Evolutionary conservation across 2,797 vertebrate species (phyloP).

Genomic region (Neopelma chrysocephalum): DNA sequence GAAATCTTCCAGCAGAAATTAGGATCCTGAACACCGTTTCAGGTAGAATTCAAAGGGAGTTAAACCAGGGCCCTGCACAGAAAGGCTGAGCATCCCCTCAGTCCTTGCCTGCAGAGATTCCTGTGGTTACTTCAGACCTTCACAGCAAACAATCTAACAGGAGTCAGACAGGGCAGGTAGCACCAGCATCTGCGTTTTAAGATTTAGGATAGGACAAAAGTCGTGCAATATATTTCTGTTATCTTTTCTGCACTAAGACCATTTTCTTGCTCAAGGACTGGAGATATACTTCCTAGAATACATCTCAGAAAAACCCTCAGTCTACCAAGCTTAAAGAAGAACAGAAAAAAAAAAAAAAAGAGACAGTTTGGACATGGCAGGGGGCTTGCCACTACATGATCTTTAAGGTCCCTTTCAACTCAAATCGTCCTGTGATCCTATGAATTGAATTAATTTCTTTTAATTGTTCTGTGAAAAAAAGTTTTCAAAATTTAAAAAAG

Average conservation of each 20-base stretch:
- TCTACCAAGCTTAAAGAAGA: not conserved
- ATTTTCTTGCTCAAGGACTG: not conserved
- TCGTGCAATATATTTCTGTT: not conserved
- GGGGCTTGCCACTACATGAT: not conserved
- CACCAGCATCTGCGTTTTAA: not conserved
- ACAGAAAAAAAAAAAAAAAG: not conserved
- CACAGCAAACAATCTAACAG: not conserved
- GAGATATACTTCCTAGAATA: not conserved
- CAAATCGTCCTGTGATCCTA: not conserved
- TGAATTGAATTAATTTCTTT: not conserved
- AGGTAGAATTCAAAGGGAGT: not conserved
- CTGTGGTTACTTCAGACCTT: not conserved
- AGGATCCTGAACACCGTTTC: not conserved
- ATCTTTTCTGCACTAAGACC: not conserved
- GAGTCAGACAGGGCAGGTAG: not conserved
- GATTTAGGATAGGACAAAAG: not conserved
- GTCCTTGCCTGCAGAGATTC: not conserved
- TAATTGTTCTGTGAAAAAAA: not conserved
- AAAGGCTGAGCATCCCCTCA: not conserved
- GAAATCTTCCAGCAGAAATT: not conserved
- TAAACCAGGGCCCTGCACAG: not conserved
- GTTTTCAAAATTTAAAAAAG: not conserved
- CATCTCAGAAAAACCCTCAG: not conserved
- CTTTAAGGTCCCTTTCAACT: not conserved
- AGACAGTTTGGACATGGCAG: not conserved